Evolutionary conservation across 2,113 vertebrate genomes (phyloP).

Genomic region (Calyptommatus sinebrachiatus): DNA sequence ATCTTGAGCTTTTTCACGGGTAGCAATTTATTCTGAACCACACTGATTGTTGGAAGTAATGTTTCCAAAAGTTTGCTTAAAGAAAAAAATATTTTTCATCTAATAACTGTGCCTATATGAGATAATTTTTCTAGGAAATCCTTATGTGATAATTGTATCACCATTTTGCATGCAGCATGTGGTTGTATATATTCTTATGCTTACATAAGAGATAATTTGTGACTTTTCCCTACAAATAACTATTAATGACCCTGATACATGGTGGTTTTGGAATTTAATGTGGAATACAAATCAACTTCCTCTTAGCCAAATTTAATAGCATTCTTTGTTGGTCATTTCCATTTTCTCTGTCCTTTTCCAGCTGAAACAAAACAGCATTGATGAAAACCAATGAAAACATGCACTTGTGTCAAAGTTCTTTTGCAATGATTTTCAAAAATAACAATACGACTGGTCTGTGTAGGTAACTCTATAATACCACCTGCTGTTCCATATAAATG

Average conservation of each 20-base stretch:
- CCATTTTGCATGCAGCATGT: not conserved
- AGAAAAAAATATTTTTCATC: no score
- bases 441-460: constrained; percentile 6
- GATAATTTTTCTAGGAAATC: not conserved
- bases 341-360: not conserved
- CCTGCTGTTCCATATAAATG: constrained; percentile 14
- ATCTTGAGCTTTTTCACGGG: no score
- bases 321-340: not conserved
- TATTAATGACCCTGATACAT: not conserved
- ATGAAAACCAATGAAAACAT: constrained; percentile 15
- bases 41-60: not conserved
- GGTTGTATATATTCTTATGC: not conserved
- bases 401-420: constrained; percentile 17
- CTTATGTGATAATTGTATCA: not conserved
- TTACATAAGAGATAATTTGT: not conserved
- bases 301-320: not conserved
- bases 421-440: constrained; percentile 3
- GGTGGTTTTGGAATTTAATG: not conserved
- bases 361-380: constrained; percentile 1
- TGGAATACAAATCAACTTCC: not conserved
- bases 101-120: not conserved
- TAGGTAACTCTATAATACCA: constrained; percentile 21
- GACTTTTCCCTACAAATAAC: no score
- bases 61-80: not conserved
- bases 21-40: no score